Conservation (phyloP, 2,797 vertebrate species). For the Alca torda region DNA sequence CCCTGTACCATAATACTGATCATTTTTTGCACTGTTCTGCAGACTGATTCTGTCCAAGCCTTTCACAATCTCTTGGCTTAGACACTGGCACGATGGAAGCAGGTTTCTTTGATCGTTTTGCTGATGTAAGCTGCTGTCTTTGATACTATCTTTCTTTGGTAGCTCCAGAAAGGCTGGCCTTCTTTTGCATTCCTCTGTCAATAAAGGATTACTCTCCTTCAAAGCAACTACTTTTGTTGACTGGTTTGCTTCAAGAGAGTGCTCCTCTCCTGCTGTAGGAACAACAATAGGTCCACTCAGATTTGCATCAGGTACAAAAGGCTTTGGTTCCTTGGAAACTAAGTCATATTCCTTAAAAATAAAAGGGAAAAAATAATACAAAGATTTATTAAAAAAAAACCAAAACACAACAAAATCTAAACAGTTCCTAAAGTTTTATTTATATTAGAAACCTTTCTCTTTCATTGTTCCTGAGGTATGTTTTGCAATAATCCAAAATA, state of each 20-base stretch:
- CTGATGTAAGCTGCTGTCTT: constrained; percentile 60
- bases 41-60: constrained; percentile 85
- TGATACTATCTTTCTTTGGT: constrained; percentile 74
- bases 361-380: background rate
- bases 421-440: background rate
- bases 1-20: constrained; percentile 7
- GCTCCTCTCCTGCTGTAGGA: constrained; percentile 85
- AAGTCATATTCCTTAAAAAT: constrained; percentile 84
- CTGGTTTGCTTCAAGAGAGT: constrained; percentile 57
- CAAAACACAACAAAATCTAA: background rate
- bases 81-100: constrained; percentile 60
- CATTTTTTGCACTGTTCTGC: constrained; percentile 69
- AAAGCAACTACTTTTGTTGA: constrained; percentile 48
- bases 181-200: constrained; percentile 66
- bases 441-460: background rate
- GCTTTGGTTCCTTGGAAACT: constrained; percentile 82
- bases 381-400: background rate
- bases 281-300: constrained; percentile 84
- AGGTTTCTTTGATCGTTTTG: constrained; percentile 54
- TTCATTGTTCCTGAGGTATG: background rate
- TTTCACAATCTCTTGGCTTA: constrained; percentile 84
- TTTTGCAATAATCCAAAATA: background rate
- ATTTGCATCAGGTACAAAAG: constrained; percentile 73
- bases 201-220: constrained; percentile 62
- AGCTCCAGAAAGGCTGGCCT: constrained; percentile 72